These are phyloP conservation scores for Tenebrosternarchus preto DNA, from an alignment of 2,113 vertebrate species.

Conservation along the genomic window DNA sequence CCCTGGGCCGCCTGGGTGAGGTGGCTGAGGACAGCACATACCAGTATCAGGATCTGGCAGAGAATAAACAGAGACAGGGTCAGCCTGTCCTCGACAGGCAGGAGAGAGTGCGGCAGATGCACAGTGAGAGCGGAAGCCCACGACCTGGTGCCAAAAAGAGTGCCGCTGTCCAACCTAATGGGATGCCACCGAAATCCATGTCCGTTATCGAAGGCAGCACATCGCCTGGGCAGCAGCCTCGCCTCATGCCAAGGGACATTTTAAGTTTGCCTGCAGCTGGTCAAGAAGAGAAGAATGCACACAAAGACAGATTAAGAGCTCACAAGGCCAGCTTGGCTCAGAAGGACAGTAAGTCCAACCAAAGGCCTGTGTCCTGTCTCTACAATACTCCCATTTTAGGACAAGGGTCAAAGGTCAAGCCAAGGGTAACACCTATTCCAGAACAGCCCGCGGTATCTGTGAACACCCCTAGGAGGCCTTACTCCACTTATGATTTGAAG, in stretches of 20 bases:
- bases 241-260: conserved; percentile 38
- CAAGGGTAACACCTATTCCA: conserved; percentile 44
- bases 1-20: conserved; percentile 82
- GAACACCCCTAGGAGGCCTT: conserved; percentile 57
- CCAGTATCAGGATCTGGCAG: conserved; percentile 75
- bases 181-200: conserved; percentile 75
- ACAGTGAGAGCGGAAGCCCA: conserved; percentile 75
- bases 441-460: conserved; percentile 55
- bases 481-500: conserved; percentile 63
- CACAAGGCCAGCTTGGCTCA: neutral
- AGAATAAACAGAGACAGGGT: conserved; percentile 57
- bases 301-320: conserved; percentile 44
- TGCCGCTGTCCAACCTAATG: conserved; percentile 68
- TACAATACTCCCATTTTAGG: conserved; percentile 57
- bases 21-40: conserved; percentile 75
- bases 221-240: neutral
- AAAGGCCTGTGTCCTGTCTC: conserved; percentile 73
- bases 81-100: conserved; percentile 79
- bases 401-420: conserved; percentile 55
- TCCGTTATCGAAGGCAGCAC: conserved; percentile 70
- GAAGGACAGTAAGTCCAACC: conserved; percentile 59
- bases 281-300: conserved; percentile 17
- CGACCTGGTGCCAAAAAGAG: conserved; percentile 66
- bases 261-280: conserved; percentile 10
- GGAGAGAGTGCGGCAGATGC: conserved; percentile 69